These are phyloP conservation scores for Gadopsis bispinosus DNA, from an alignment of 2,797 vertebrate species.

Conservation along the genomic window DNA sequence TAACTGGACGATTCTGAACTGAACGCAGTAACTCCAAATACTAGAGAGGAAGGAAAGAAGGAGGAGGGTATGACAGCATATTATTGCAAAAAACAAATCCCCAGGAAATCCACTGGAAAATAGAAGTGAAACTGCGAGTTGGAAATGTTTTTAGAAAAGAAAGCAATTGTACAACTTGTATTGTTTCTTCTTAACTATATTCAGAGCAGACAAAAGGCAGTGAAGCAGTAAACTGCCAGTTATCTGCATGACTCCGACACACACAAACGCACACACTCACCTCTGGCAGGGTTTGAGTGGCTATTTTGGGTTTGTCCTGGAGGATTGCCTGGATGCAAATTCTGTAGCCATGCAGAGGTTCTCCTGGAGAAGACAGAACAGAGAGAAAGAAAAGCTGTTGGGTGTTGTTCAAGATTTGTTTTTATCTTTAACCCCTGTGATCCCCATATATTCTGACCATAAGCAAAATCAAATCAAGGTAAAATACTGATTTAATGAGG, in stretches of 20 bases:
- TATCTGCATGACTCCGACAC: constrained; percentile 15
- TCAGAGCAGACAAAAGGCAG: constrained; percentile 10
- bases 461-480: neutral
- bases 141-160: neutral
- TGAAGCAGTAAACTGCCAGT: neutral
- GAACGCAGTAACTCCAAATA: constrained; percentile 93
- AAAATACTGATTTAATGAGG: neutral
- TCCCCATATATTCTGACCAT: neutral
- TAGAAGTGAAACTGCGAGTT: neutral
- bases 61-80: constrained; percentile 1
- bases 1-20: constrained; percentile 90
- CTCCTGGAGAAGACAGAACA: constrained; percentile 79
- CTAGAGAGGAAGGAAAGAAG: constrained; percentile 69
- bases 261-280: constrained; percentile 79
- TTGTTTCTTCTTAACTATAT: neutral
- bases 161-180: neutral
- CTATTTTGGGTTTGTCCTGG: constrained; percentile 91
- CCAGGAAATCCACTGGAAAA: neutral
- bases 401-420: neutral
- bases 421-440: neutral
- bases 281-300: constrained; percentile 88
- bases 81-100: constrained; percentile 18
- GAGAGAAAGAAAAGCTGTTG: neutral
- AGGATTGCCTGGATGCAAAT: constrained; percentile 95
- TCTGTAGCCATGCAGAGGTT: constrained; percentile 94